A percentile compares a stretch with the other conserved stretches of the same genome.
Conservation (phyloP, 2,113 vertebrate genomes). For the Tenrec ecaudatus region DNA sequence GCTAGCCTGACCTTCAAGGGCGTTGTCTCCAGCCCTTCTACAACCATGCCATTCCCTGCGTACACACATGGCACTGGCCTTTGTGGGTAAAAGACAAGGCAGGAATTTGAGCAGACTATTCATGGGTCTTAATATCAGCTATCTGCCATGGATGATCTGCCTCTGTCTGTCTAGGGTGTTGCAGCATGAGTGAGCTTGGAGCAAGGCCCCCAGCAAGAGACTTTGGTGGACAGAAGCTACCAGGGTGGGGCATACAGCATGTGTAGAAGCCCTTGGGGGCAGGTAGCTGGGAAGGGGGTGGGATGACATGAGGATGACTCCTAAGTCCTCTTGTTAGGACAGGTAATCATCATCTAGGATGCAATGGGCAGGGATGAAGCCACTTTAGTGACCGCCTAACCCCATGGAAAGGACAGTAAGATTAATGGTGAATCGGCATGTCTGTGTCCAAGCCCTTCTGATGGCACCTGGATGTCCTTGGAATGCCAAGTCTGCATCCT, state of each 20-base stretch:
- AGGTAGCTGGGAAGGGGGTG: neutral
- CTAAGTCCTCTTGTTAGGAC: neutral
- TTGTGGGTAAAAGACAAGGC: too few species aligned
- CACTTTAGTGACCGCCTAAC: neutral
- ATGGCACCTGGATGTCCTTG: constrained; percentile 18
- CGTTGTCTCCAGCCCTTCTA: neutral
- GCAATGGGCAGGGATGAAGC: neutral
- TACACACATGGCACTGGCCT: neutral
- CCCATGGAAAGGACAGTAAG: neutral
- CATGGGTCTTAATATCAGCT: neutral
- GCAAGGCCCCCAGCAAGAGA: neutral
- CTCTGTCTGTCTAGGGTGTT: neutral
- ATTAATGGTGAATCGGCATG: neutral
- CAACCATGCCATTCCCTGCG: neutral
- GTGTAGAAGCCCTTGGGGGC: neutral
- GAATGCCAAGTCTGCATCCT: constrained; percentile 37
- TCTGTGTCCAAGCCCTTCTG: neutral
- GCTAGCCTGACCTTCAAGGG: neutral
- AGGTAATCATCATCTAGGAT: neutral
- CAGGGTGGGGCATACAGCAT: neutral
- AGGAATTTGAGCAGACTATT: too few species aligned
- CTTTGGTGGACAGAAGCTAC: neutral
- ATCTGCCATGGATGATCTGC: neutral
- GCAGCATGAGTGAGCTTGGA: neutral
- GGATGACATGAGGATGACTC: neutral